Evolutionary conservation across 1,140 invertebrate species (phyloP).

Genomic region (Eupeodes corollae): DNA sequence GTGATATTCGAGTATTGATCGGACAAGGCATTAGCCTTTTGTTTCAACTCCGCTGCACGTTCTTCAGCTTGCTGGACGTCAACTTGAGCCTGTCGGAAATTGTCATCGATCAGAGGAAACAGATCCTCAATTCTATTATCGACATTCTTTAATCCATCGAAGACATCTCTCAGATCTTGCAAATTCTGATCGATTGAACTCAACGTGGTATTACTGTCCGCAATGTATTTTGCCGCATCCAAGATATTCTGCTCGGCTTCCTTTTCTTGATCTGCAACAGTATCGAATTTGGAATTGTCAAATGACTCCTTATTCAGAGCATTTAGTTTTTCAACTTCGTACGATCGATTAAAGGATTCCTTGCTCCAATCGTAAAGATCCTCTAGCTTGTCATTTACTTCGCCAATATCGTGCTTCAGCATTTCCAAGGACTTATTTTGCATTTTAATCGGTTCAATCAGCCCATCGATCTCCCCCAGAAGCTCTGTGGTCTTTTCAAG

Average conservation of each 20-base stretch:
- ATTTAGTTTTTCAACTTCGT: conserved; percentile 51
- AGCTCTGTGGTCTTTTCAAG: conserved; percentile 50
- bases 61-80: conserved; percentile 16
- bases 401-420: conserved; percentile 46
- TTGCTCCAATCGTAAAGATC: conserved; percentile 60
- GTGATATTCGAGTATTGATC: conserved; percentile 29
- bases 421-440: conserved; percentile 42
- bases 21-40: conserved; percentile 17
- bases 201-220: conserved; percentile 22
- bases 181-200: conserved; percentile 21
- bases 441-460: conserved; percentile 51
- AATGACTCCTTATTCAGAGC: conserved; percentile 41
- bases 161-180: conserved; percentile 13
- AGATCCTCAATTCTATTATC: conserved; percentile 23
- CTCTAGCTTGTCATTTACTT: conserved; percentile 54
- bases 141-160: conserved; percentile 15
- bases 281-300: conserved; percentile 38
- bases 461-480: conserved; percentile 52
- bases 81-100: conserved; percentile 16
- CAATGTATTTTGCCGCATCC: conserved; percentile 31
- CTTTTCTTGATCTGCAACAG: conserved; percentile 37
- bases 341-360: conserved; percentile 47
- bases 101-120: conserved; percentile 16
- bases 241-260: conserved; percentile 38
- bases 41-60: conserved; percentile 13